Base-by-base conservation (phyloP, 2,888 invertebrate genomes). In the Drosophila paracracens region DNA sequence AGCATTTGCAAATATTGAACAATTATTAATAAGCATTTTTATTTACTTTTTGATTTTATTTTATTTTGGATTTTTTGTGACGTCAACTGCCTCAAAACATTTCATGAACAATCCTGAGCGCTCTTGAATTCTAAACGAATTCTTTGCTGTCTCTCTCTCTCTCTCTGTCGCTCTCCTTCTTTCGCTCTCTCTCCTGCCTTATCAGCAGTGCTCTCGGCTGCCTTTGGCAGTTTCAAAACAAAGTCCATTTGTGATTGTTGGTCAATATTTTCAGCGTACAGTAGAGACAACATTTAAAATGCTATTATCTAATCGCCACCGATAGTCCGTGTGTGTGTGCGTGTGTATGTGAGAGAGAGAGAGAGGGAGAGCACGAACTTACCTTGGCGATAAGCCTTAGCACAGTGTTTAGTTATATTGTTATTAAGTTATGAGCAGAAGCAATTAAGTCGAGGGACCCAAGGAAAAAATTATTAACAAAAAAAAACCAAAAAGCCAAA, bases 221-320 rank as follows among this genome's bases (percentile, higher is more conserved):
- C 51, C 58, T 61, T 64, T 79, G 57, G 76, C 61, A 61, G 67
- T 82, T 83, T 84, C 70, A 81, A 87, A 84, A 87, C 83, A 84
- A 84, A 84, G 83, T 84, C 88, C 88, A 87, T 74, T 84, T 74
- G 65, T 84, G 78, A 79, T 84, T 78, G 71, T 76, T 83, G 85
- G 84, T 74, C 82, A 79, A 87, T 66, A 29, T 82, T 79, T 71
- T 74, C 73, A 69, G 81, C 72, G 83, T 84, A 87, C 88, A 84
- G 85, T 84, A 87, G 83, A 83, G 85, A 87, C 83, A 87, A 78
- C 75, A 70, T 83, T 83, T 77, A 74, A 83, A 84, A 82, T 84
- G 76, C 79, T 78, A 87, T 84, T 84, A 84, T 84, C 83, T 84
- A 87, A 84, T 84, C 83, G 82, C 63, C 35, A 65, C 50, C 50